Conservation (phyloP, 53 echinoderm and acorn worm genomes). For the Temnopleurus reevesii region DNA sequence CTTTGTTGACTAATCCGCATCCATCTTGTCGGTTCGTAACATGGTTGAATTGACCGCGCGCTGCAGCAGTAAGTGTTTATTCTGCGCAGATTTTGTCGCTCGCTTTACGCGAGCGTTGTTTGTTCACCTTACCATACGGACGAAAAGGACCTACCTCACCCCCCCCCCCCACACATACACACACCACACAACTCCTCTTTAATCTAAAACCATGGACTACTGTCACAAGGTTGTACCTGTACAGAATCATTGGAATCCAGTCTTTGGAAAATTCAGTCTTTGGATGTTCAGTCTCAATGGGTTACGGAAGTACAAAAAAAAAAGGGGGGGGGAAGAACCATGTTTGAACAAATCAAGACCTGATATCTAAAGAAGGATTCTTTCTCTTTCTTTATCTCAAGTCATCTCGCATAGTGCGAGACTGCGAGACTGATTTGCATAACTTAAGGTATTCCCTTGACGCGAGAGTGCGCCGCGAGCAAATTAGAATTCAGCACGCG, state of each 20-base stretch:
- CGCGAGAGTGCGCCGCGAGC: background rate
- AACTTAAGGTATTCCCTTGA: background rate
- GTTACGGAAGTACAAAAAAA: too few relatives aligned
- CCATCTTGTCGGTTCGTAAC: background rate
- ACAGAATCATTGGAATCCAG: too few relatives aligned
- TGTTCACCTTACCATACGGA: slow-evolving; percentile 37
- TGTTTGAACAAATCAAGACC: background rate
- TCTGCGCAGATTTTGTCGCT: slow-evolving; percentile 36
- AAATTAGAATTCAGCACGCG: slow-evolving; percentile 28
- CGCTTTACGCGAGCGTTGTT: slow-evolving; percentile 20
- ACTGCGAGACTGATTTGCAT: slow-evolving; percentile 41
- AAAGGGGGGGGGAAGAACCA: background rate
- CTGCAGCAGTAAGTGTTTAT: slow-evolving; percentile 28
- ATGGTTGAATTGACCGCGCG: slow-evolving; percentile 30
- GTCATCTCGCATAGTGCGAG: background rate
- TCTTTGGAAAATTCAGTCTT: too few relatives aligned
- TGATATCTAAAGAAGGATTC: background rate
- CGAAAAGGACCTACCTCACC: background rate
- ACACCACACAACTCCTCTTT: too few relatives aligned
- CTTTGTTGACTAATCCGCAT: slow-evolving; percentile 7
- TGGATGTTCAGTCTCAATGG: too few relatives aligned
- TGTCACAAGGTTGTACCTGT: too few relatives aligned
- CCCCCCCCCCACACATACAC: too few relatives aligned
- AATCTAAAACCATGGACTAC: too few relatives aligned
- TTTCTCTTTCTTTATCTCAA: background rate